Conservation (phyloP, 1,140 invertebrate species). For the Globodera ellingtonae region DNA sequence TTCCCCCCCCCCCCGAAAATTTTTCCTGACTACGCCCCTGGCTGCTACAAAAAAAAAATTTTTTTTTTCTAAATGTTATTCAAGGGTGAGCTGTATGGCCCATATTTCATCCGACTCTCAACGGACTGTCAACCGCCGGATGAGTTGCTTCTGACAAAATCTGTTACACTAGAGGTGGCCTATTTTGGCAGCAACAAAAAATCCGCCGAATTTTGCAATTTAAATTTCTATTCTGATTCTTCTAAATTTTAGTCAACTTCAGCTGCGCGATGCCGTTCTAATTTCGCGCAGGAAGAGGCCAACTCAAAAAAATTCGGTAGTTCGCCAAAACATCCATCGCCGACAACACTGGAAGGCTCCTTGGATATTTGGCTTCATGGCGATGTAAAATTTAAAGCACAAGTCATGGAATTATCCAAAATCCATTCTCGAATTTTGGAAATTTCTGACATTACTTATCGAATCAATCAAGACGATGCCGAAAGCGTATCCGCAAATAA, state of each 20-base stretch:
- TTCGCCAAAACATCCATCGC: neutral
- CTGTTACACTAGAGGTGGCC: neutral
- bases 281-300: no score
- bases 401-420: neutral
- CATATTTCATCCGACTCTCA: slow-evolving; percentile 22
- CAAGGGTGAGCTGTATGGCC: slow-evolving; percentile 21
- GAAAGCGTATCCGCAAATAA: neutral
- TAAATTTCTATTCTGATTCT: no score
- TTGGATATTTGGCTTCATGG: slow-evolving; percentile 26
- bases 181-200: neutral
- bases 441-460: neutral
- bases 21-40: no score
- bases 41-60: neutral
- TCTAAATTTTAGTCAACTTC: no score
- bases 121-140: slow-evolving; percentile 14
- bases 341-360: neutral
- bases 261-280: no score
- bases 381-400: neutral
- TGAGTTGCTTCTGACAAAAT: neutral
- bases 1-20: no score
- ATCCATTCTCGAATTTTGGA: neutral
- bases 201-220: no score
- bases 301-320: neutral
- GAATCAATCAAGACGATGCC: no score
- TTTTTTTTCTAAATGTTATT: no score